Evolutionary conservation across 2,888 invertebrate species (phyloP).

Genomic region (Invenusta paracnida): DNA sequence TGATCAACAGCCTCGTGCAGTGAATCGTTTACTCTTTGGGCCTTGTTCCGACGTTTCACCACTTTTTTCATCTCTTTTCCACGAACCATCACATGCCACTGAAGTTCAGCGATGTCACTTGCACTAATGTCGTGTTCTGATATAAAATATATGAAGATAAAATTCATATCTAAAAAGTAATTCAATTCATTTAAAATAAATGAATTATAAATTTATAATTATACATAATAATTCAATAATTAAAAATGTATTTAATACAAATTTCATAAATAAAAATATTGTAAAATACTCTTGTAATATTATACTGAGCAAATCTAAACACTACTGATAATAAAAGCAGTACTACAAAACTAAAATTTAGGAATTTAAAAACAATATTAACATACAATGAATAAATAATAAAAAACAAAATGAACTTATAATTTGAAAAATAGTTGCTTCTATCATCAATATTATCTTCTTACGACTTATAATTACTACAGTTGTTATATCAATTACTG

Average conservation of each 20-base stretch:
- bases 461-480: no score
- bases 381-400: no score
- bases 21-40: slow-evolving; percentile 52
- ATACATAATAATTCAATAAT: not conserved
- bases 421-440: no score
- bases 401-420: no score
- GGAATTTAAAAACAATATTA: no score
- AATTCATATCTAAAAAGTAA: no score
- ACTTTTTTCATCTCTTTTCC: slow-evolving; percentile 50
- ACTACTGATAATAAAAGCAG: no score
- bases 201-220: not conserved
- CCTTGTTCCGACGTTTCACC: slow-evolving; percentile 50
- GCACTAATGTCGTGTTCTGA: slow-evolving; percentile 55
- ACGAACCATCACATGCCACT: slow-evolving; percentile 56
- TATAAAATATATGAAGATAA: not conserved
- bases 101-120: slow-evolving; percentile 56
- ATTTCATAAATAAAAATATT: not conserved
- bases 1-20: slow-evolving; percentile 56
- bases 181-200: no score
- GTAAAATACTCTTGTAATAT: not conserved
- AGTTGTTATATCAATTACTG: no score
- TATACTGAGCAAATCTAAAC: no score
- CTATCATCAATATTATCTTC: no score
- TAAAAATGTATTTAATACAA: not conserved
- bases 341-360: no score